Evolutionary conservation across 2,113 vertebrate species (phyloP).

Genomic region (Penelope pileata): DNA sequence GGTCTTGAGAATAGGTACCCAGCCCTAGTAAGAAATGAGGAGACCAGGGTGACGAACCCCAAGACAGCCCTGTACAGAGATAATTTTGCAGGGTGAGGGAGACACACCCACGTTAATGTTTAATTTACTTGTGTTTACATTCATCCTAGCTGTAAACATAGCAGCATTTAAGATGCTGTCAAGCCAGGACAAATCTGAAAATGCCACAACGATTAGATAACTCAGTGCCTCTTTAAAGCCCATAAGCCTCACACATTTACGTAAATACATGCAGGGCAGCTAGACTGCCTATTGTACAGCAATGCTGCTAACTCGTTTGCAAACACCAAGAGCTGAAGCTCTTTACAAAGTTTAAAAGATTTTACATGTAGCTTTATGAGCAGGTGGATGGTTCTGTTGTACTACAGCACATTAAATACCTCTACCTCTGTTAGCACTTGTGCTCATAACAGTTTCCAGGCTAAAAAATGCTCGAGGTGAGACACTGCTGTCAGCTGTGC

Average conservation of each 20-base stretch:
- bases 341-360: neutral
- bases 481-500: neutral
- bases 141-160: neutral
- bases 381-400: neutral
- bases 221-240: neutral
- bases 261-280: neutral
- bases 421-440: neutral
- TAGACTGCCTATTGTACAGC: neutral
- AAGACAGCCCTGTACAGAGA: slow-evolving; percentile 66
- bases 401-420: neutral
- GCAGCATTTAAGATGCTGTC: neutral
- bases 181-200: neutral
- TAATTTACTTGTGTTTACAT: neutral
- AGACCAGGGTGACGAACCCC: slow-evolving; percentile 88
- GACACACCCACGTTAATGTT: neutral
- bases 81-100: slow-evolving; percentile 42
- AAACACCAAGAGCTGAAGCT: neutral
- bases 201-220: neutral
- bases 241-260: neutral
- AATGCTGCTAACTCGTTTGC: neutral
- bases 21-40: slow-evolving; percentile 87
- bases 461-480: neutral
- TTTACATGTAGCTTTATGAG: neutral
- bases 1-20: slow-evolving; percentile 90
- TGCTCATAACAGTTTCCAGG: neutral